Percentiles rank a stretch among this genome's conserved stretches.
Conservation (phyloP, 2,797 vertebrate genomes). For the Prunella strophiata region DNA sequence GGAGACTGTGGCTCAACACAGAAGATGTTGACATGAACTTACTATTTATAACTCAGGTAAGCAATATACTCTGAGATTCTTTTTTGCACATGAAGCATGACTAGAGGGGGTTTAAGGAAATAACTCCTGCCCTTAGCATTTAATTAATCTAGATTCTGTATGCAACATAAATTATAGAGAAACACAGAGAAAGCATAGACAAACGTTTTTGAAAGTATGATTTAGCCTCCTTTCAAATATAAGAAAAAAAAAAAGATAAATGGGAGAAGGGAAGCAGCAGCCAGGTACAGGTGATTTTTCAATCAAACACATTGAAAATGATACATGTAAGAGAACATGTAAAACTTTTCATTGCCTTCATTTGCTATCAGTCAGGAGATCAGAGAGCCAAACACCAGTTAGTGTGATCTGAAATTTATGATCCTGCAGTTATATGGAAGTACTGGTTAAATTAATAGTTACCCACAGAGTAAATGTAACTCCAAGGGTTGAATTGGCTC, state of each 20-base stretch:
- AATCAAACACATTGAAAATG: not conserved
- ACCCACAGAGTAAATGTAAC: not conserved
- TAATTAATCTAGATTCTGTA: not conserved
- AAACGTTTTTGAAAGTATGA: not conserved
- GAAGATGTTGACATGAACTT: not conserved
- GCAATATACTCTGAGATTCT: not conserved
- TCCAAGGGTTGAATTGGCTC: not conserved
- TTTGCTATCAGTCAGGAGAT: not conserved
- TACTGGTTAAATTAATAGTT: not conserved
- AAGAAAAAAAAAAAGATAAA: not conserved
- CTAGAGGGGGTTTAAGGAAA: not conserved
- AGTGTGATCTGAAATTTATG: not conserved
- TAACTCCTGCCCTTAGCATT: not conserved
- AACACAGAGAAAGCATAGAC: not conserved
- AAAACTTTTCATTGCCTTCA: not conserved
- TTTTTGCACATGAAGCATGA: not conserved
- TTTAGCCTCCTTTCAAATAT: not conserved
- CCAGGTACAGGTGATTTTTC: not conserved
- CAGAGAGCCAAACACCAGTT: not conserved
- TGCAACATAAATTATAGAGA: not conserved
- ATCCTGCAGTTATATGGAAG: not conserved
- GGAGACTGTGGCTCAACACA: not conserved
- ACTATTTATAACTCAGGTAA: not conserved
- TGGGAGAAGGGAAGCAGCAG: not conserved
- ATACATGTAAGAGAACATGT: not conserved